Evolutionary conservation across 2,888 invertebrate species (phyloP), one percentile per base, ranked within the genome.

Genomic region (Scrobipalpa atriplicella): DNA sequence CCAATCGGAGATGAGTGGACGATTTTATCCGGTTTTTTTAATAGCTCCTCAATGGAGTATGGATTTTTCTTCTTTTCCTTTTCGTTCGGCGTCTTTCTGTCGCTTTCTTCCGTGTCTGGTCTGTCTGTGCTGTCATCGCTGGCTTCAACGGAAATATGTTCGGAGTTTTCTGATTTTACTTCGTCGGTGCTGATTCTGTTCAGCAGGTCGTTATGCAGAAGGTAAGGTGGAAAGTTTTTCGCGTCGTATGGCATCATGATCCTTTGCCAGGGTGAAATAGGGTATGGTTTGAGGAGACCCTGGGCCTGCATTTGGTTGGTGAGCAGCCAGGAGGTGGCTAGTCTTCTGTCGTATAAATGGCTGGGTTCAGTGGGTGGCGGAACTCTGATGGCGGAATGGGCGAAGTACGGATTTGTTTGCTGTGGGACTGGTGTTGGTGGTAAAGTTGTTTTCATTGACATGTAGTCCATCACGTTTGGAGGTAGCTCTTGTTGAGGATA

Each of bases 31-130:
- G 97, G 97, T 75, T 97, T 97, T 80, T 97, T 97, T 38, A 97
- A 81, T 9, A 97, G 84, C 78, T 97, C 97, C 75, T 97, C 97
- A 79, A 98, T 98, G 1, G 97, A 97, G 80, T 97, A 98, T 0
- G 97, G 97, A 81, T 97, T 97, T 70, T 95, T 94, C 83, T 97
- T 96, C 74, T 93, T 93, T 61, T 89, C 89, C 68, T 89, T 90
- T 71, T 94, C 94, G 39, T 82, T 72, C 19, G 75, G 77, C 0
- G 82, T 80, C 72, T 87, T 88, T 61, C 79, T 80, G 39, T 89
- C 87, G n/a, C 75, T 75, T 8, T 92, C 92, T 6, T 87, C 89
- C 0, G 81, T 83, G n/a, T 92, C 92, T 0, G 89, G 89, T 70
- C 93, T 90, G 70, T 94, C 94, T 2, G 93, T 83, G 66, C 94